Percentiles rank a stretch among this genome's conserved stretches.
Conservation (phyloP, 2,888 invertebrate genomes). For the Ormyrus pomaceus region DNA sequence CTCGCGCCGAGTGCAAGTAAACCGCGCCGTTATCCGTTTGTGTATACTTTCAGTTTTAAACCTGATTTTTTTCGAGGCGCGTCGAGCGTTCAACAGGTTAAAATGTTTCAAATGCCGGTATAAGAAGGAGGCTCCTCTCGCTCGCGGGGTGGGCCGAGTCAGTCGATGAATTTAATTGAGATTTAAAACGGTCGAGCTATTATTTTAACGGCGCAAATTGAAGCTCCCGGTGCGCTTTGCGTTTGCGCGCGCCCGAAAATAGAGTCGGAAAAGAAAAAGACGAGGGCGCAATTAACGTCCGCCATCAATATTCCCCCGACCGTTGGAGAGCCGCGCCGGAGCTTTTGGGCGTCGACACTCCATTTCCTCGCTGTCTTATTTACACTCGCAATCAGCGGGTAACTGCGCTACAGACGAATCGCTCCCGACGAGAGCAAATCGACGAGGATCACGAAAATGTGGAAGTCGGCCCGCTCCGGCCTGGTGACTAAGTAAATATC, state of each 20-base stretch:
- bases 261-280: neutral
- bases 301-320: slow-evolving; percentile 29
- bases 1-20: no score
- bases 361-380: slow-evolving; percentile 43
- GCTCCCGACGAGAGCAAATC: slow-evolving; percentile 33
- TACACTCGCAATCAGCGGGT: slow-evolving; percentile 40
- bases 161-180: neutral
- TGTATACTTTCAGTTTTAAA: no score
- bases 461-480: neutral
- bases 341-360: slow-evolving; percentile 26
- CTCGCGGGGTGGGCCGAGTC: neutral
- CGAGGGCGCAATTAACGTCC: slow-evolving; percentile 26
- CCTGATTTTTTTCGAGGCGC: no score
- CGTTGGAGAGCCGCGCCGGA: neutral
- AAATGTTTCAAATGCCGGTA: no score
- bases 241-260: neutral
- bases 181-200: neutral
- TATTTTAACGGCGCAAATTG: no score
- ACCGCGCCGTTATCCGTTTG: no score
- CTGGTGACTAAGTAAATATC: slow-evolving; percentile 18
- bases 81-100: no score
- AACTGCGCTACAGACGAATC: slow-evolving; percentile 18
- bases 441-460: slow-evolving; percentile 35
- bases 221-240: no score
- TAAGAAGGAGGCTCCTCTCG: no score